Percentiles rank a stretch among this genome's conserved stretches.
These are phyloP conservation scores for Onychomys torridus DNA, from an alignment of 2,797 vertebrate genomes.

Conservation along the genomic window DNA sequence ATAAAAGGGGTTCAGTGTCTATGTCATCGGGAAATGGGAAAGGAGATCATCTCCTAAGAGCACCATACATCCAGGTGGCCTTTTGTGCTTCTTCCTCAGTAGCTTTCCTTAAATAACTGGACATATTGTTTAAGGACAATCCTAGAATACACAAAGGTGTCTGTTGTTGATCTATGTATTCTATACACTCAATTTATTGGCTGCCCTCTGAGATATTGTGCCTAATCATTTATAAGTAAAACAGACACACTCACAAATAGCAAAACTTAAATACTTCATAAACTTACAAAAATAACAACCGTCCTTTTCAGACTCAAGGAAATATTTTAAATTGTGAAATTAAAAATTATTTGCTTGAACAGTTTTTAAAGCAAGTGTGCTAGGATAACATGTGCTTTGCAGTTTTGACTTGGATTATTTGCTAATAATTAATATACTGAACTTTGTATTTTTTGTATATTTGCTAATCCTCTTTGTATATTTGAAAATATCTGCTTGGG, in stretches of 20 bases:
- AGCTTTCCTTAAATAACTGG: not conserved
- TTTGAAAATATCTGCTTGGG: not conserved
- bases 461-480: not conserved
- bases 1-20: not conserved
- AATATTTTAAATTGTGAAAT: not conserved
- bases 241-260: not conserved
- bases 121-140: not conserved
- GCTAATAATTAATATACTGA: not conserved
- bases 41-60: not conserved
- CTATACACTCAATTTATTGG: not conserved
- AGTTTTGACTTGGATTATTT: not conserved
- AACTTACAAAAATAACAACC: not conserved
- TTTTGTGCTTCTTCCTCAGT: not conserved
- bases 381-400: not conserved
- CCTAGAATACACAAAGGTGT: not conserved
- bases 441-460: not conserved
- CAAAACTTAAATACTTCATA: not conserved
- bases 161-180: not conserved
- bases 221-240: not conserved
- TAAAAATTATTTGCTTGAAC: not conserved
- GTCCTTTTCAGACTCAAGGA: not conserved
- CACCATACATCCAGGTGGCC: rapidly evolving
- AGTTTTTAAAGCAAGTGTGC: not conserved
- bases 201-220: not conserved
- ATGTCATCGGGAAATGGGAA: not conserved